phyloP scores from a whole-genome alignment of 92 coral and sea anemone species.

The Zoanthus sansibaricus region DNA sequence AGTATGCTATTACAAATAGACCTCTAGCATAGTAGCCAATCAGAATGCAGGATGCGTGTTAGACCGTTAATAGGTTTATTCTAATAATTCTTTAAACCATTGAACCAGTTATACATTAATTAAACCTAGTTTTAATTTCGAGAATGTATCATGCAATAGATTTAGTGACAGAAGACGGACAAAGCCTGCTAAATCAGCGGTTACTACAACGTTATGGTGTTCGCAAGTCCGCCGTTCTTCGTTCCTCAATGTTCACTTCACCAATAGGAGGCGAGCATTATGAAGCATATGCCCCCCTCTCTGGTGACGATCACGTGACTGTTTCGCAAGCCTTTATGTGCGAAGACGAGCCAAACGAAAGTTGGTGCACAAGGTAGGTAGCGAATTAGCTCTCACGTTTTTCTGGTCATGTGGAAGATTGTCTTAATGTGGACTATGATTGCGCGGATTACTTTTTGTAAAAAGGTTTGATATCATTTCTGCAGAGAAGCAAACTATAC shows the following conservation, averaged over 20 bases:
- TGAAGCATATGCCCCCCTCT: conserved; percentile 81
- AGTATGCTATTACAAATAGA: no score
- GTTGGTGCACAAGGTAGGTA: conserved; percentile 83
- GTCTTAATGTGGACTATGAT: background rate
- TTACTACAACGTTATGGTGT: conserved; percentile 84
- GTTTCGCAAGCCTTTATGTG: conserved; percentile 64
- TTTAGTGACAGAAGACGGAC: conserved; percentile 36
- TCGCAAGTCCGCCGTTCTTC: conserved; percentile 64
- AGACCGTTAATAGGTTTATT: no score
- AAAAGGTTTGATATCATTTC: no score
- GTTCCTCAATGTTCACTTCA: conserved; percentile 77
- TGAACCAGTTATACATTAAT: no score
- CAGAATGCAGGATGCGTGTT: no score
- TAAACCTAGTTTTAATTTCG: no score
- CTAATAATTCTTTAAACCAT: no score
- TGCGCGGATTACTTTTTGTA: background rate
- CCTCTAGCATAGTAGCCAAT: no score
- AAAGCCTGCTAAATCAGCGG: conserved; percentile 56
- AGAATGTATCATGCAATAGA: background rate
- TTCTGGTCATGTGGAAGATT: background rate
- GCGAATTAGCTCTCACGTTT: background rate
- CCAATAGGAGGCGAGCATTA: conserved; percentile 94
- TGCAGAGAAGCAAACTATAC: no score
- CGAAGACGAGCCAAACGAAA: conserved; percentile 6
- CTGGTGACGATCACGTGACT: conserved; percentile 57